These are phyloP conservation scores for Danio albolineatus DNA, from an alignment of 2,797 vertebrate genomes.

Conservation along the genomic window DNA sequence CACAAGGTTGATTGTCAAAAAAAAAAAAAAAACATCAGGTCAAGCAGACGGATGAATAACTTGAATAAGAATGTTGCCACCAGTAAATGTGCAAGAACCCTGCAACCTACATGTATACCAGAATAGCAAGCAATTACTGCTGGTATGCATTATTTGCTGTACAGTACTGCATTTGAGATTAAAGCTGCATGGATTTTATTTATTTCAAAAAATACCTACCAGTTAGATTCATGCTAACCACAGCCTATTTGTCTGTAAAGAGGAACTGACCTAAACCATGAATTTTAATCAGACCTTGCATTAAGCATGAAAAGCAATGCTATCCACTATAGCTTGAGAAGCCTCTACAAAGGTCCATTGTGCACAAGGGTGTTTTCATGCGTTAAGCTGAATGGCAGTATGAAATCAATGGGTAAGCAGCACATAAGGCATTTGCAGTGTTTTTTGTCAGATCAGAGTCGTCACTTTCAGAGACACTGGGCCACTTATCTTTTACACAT, in stretches of 20 bases:
- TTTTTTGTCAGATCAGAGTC: slow-evolving; percentile 51
- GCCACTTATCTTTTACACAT: slow-evolving; percentile 66
- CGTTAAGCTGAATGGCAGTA: slow-evolving; percentile 60
- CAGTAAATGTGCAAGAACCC: slow-evolving; percentile 19
- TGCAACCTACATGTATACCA: neutral
- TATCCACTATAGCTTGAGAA: slow-evolving; percentile 57
- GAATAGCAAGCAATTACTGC: neutral
- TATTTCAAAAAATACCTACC: slow-evolving; percentile 4
- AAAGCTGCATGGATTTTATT: neutral
- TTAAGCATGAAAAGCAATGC: slow-evolving; percentile 55
- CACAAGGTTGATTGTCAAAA: slow-evolving; percentile 66
- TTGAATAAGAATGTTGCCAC: slow-evolving; percentile 45
- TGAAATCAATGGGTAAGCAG: slow-evolving; percentile 66
- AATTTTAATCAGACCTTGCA: slow-evolving; percentile 68
- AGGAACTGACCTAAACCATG: slow-evolving; percentile 63
- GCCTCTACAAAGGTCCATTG: slow-evolving; percentile 66
- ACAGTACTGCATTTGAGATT: neutral
- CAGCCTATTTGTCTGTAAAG: slow-evolving; percentile 21
- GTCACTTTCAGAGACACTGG: slow-evolving; percentile 54
- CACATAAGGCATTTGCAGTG: slow-evolving; percentile 57
- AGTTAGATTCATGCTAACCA: slow-evolving; percentile 3
- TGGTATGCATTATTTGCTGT: neutral
- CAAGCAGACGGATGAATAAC: slow-evolving; percentile 47
- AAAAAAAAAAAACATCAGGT: slow-evolving; percentile 39
- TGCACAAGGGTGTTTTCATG: slow-evolving; percentile 57